A percentile compares a stretch with the other conserved stretches of the same genome.
Conservation (phyloP, 2,888 invertebrate genomes). For the Dryobota labecula region DNA sequence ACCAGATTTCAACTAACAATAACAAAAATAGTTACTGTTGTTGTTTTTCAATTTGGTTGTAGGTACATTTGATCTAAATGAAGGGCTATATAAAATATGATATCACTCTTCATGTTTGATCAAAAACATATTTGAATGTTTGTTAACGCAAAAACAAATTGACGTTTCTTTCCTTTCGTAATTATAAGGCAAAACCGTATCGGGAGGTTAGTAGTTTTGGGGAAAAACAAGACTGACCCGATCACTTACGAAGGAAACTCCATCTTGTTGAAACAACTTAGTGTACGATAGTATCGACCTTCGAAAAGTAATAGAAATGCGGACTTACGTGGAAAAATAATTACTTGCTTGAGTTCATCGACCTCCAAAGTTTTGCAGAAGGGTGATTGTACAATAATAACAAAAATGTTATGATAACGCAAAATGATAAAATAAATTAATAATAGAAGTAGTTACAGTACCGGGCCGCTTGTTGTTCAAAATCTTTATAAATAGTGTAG, state of each 20-base stretch:
- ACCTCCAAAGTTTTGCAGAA: conserved; percentile 22
- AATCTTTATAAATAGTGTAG: neutral
- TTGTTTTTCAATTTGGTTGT: neutral
- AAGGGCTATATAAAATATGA: neutral
- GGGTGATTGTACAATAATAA: neutral
- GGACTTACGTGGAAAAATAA: conserved; percentile 24
- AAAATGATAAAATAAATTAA: neutral
- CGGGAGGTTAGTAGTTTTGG: conserved; percentile 7
- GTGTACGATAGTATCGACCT: conserved; percentile 30
- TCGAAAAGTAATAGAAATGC: conserved; percentile 38
- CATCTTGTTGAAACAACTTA: conserved; percentile 35
- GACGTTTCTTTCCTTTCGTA: conserved; percentile 19
- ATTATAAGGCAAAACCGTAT: conserved; percentile 26
- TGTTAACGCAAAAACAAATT: conserved; percentile 25
- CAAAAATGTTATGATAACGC: neutral
- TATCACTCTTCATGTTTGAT: neutral
- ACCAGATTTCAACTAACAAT: neutral
- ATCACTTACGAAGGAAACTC: conserved; percentile 43
- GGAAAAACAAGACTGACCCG: conserved; percentile 39
- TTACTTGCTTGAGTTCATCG: conserved; percentile 4
- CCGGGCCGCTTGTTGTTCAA: neutral
- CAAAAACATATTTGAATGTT: conserved; percentile 15
- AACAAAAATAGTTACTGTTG: neutral
- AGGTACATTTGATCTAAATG: neutral
- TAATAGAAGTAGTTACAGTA: neutral